Evolutionary conservation across 2,888 invertebrate species (phyloP), one percentile per base, ranked within the genome.

Genomic region (Andrena trimmerana): DNA sequence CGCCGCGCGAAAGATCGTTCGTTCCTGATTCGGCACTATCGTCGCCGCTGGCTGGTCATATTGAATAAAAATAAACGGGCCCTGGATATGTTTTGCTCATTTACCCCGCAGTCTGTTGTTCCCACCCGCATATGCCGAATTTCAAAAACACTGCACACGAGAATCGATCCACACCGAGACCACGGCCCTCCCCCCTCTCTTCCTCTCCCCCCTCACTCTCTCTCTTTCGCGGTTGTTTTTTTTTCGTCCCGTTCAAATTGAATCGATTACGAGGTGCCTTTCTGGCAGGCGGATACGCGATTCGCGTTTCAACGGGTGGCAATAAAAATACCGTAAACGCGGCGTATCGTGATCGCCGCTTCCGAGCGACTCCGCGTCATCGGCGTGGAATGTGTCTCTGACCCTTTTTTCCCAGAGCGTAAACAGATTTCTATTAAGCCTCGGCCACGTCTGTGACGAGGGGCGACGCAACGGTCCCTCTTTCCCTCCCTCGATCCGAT

Each of bases 11-110:
- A 57, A 70, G 78, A 72, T 73, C 73, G 75, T 52, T 70, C 70
- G 70, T 48, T 62, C 57, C 74, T 80, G 82, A 80, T 80, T 80
- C 70, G 68, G 65, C 60, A 24, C 13, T 54, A 74, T 75, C 78
- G 71, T 62, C 75, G 72, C 78, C 65, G 33, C 7, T 66, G 74
- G 75, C 68, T 24, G 73, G 57, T 66, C 66, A 54, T 77, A 82
- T 81, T 69, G 84, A 86, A 80, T 79, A 78, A 83, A 83, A 86
- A 83, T 80, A 79, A 85, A 77, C 70, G 69, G 27, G 57, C 24
- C 13, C 54, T 57, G 66, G 57, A 66, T 59, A 60, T 66, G 67
- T 52, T 31, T 72, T 27, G 52, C 67, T 54, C n/a, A 54, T 66
- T 24, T 36, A 71, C 29, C 57, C 50, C 13, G 42, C 33, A 31